These are phyloP conservation scores for Formica selysi DNA, from an alignment of 1,140 invertebrate genomes.

Conservation along the genomic window DNA sequence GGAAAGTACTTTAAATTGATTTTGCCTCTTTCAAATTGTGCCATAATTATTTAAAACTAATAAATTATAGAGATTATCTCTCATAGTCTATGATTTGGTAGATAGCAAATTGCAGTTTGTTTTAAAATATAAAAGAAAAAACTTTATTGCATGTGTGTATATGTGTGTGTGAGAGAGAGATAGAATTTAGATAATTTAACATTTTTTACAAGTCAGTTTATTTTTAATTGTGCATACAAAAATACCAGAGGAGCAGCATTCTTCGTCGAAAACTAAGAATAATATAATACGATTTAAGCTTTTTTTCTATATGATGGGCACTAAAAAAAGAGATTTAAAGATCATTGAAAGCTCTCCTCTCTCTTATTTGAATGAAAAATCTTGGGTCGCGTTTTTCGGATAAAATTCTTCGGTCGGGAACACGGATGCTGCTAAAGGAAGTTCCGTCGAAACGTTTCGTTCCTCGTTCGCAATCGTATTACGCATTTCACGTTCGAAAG, in stretches of 20 bases:
- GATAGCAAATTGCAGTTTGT: neutral
- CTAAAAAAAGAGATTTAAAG: neutral
- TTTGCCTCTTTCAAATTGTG: neutral
- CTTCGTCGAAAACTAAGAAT: neutral
- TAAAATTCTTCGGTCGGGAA: neutral
- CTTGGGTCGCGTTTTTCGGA: neutral
- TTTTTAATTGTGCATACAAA: neutral
- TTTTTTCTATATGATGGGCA: neutral
- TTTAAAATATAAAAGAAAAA: neutral
- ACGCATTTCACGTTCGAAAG: constrained; percentile 31
- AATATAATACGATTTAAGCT: neutral
- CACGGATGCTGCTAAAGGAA: neutral
- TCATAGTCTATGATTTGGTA: neutral
- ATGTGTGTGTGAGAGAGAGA: too few relatives aligned
- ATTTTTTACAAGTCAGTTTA: neutral
- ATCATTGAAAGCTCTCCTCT: neutral
- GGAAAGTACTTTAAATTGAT: neutral
- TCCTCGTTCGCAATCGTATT: constrained; percentile 26
- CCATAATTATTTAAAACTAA: constrained; percentile 1
- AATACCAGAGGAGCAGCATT: neutral
- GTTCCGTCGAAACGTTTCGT: constrained; percentile 18
- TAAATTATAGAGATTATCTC: neutral
- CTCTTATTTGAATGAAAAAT: neutral
- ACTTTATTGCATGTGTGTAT: neutral
- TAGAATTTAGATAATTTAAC: neutral